phyloP scores from a whole-genome alignment of 2,888 invertebrate genomes.

The Platypus cylindrus region DNA sequence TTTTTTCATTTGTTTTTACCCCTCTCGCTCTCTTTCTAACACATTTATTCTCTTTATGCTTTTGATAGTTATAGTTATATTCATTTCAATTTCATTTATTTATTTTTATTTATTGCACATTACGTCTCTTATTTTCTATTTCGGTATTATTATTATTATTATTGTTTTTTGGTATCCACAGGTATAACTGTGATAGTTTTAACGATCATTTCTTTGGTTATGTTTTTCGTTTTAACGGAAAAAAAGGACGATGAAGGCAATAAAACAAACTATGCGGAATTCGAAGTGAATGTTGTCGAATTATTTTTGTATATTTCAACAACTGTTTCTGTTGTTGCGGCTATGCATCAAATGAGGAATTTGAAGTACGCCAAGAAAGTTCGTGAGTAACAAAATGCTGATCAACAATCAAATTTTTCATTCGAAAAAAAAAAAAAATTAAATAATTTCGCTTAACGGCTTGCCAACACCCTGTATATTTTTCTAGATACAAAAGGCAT shows the following conservation, averaged over 20 bases:
- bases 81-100: too few species aligned
- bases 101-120: too few species aligned
- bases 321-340: slow-evolving; percentile 72
- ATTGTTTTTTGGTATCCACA: slow-evolving; percentile 1
- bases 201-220: slow-evolving; percentile 65
- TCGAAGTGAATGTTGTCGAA: slow-evolving; percentile 84
- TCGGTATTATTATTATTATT: too few species aligned
- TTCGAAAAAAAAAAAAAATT: background rate
- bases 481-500: slow-evolving; percentile 22
- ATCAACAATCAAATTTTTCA: too few species aligned
- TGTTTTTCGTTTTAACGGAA: slow-evolving; percentile 25
- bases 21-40: too few species aligned
- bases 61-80: too few species aligned
- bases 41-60: too few species aligned
- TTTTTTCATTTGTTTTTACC: too few species aligned
- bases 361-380: slow-evolving; percentile 63
- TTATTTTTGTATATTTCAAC: slow-evolving; percentile 75
- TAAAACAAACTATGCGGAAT: slow-evolving; percentile 52
- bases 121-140: too few species aligned
- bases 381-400: too few species aligned
- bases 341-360: slow-evolving; percentile 77
- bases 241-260: slow-evolving; percentile 14
- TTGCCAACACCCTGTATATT: background rate
- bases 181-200: slow-evolving; percentile 46
- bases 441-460: background rate